Percentiles rank a stretch among this genome's conserved stretches.
Evolutionary conservation across 2,888 invertebrate genomes (phyloP).

Genomic region (Reticulitermes lucifugus): DNA sequence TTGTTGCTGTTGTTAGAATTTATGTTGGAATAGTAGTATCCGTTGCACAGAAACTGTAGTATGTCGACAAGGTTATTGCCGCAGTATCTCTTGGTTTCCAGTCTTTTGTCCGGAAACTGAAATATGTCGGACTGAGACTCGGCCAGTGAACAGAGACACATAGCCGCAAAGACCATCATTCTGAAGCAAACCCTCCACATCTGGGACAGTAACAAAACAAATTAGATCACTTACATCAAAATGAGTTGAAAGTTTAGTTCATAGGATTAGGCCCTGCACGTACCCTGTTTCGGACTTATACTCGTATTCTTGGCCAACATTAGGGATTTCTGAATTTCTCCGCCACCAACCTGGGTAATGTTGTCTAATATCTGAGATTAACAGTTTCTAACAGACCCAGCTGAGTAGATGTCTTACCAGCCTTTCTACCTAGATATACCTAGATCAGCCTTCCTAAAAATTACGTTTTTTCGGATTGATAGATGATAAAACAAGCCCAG

Average conservation of each 20-base stretch:
- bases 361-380: too few relatives aligned
- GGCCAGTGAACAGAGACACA: constrained; percentile 12
- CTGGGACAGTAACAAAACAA: constrained; percentile 8
- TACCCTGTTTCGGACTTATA: too few relatives aligned
- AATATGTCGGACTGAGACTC: not conserved
- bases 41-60: constrained; percentile 60
- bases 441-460: too few relatives aligned
- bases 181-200: constrained; percentile 47
- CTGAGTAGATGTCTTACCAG: too few relatives aligned
- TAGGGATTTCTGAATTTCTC: too few relatives aligned
- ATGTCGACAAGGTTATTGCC: constrained; percentile 61
- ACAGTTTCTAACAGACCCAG: too few relatives aligned
- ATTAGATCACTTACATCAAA: not conserved
- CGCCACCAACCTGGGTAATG: too few relatives aligned
- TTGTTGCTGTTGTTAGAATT: not conserved
- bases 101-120: constrained; percentile 26
- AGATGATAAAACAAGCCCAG: too few relatives aligned
- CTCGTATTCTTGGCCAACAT: too few relatives aligned
- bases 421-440: too few relatives aligned
- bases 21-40: constrained; percentile 61
- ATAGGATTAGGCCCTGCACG: not conserved
- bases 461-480: too few relatives aligned
- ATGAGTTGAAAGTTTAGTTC: too few relatives aligned
- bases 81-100: constrained; percentile 58
- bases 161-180: constrained; percentile 32